These are phyloP conservation scores for Rhyzopertha dominica DNA, from an alignment of 1,140 invertebrate species.

Conservation along the genomic window DNA sequence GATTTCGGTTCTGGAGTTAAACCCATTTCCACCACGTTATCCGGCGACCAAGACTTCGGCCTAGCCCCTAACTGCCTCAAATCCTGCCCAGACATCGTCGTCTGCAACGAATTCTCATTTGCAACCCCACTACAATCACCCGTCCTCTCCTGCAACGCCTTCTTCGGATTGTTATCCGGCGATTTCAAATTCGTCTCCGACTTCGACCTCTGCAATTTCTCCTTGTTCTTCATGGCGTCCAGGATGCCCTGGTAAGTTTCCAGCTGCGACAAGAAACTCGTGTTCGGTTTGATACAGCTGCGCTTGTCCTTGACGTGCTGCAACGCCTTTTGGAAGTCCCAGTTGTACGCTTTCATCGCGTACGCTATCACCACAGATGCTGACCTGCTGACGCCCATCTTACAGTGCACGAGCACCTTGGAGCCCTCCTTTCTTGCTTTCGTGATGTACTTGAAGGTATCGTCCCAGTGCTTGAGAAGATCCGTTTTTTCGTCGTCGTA, in stretches of 20 bases:
- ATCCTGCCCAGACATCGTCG: conserved; percentile 42
- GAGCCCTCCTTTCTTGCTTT: conserved; percentile 85
- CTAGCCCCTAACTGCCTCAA: conserved; percentile 40
- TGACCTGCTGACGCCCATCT: conserved; percentile 98
- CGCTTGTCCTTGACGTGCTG: conserved; percentile 86
- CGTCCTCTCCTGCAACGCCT: conserved; percentile 39
- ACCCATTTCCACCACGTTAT: conserved; percentile 45
- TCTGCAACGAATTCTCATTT: conserved; percentile 33
- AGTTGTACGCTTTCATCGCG: conserved; percentile 95
- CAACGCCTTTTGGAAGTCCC: conserved; percentile 84
- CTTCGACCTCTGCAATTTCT: conserved; percentile 85
- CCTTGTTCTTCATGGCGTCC: conserved; percentile 92
- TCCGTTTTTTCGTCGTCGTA: conserved; percentile 97
- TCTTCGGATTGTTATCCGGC: conserved; percentile 55
- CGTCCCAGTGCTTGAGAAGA: conserved; percentile 93
- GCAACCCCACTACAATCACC: conserved; percentile 43
- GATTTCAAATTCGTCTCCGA: conserved; percentile 87
- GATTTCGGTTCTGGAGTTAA: conserved; percentile 50
- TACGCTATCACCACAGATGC: conserved; percentile 97
- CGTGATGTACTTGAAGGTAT: conserved; percentile 94
- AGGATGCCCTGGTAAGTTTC: conserved; percentile 95
- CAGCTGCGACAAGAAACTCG: conserved; percentile 87
- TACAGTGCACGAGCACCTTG: conserved; percentile 95
- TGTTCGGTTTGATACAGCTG: conserved; percentile 93
- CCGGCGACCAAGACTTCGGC: conserved; percentile 79